Conservation (phyloP, 2,113 vertebrate genomes). For the Phocoena phocoena region DNA sequence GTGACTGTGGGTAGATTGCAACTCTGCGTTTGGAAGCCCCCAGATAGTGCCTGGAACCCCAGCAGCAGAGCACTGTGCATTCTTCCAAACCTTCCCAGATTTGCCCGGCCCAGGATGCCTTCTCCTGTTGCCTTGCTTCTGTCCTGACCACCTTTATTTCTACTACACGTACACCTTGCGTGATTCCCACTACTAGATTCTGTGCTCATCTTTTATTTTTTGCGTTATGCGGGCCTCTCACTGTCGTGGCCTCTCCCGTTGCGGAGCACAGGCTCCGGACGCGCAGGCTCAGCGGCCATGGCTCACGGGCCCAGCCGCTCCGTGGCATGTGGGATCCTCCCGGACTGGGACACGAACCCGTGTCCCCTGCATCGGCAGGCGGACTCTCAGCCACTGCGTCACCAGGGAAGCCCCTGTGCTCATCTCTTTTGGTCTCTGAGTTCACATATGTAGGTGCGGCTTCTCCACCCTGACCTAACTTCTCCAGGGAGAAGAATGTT, state of each 20-base stretch:
- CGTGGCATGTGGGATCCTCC: too few species aligned
- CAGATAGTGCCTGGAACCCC: not conserved
- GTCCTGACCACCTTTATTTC: not conserved
- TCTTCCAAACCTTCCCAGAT: not conserved
- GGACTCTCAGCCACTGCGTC: too few species aligned
- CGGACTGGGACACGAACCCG: too few species aligned
- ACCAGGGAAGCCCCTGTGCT: not conserved
- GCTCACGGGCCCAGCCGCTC: too few species aligned
- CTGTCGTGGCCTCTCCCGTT: too few species aligned
- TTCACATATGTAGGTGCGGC: not conserved
- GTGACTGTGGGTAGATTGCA: not conserved
- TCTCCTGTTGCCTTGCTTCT: not conserved
- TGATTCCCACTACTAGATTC: not conserved
- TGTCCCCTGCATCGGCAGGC: too few species aligned
- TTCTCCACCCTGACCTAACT: not conserved
- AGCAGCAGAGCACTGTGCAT: fast-evolving
- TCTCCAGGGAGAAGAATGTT: not conserved
- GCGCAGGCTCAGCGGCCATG: too few species aligned
- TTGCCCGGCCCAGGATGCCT: too few species aligned
- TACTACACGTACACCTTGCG: fast-evolving
- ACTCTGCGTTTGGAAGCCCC: not conserved
- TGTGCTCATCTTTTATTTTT: not conserved
- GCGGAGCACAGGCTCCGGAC: too few species aligned
- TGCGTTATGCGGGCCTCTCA: too few species aligned
- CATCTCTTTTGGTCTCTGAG: not conserved